A percentile compares a stretch with the other conserved stretches of the same genome.
These are phyloP conservation scores for Cantharis rustica DNA, from an alignment of 2,888 invertebrate species.

Conservation along the genomic window DNA sequence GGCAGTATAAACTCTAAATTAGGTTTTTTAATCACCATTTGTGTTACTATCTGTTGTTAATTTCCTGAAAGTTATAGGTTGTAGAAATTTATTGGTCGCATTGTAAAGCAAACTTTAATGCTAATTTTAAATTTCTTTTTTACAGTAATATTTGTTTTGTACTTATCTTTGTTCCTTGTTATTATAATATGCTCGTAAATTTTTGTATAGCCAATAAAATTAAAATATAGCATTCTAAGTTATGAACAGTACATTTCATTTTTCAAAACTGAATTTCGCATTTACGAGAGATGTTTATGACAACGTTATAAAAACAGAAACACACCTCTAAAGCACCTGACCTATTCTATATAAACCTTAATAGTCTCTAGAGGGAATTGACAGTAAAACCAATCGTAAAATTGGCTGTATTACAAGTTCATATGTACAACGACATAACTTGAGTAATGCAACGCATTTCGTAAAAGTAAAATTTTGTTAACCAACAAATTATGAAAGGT, in stretches of 20 bases:
- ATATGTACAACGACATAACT: constrained; percentile 20
- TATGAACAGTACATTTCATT: constrained; percentile 11
- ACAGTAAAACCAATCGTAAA: constrained; percentile 52
- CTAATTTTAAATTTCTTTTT: constrained; percentile 15
- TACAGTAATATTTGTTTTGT: constrained; percentile 11
- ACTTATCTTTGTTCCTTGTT: constrained; percentile 10
- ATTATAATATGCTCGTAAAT: background rate
- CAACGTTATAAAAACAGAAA: constrained; percentile 46
- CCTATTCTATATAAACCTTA: constrained; percentile 50
- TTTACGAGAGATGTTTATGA: constrained; percentile 47
- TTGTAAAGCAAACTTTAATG: constrained; percentile 12
- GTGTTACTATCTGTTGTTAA: constrained; percentile 24
- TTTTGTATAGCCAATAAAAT: constrained; percentile 7
- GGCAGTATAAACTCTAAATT: constrained; percentile 26
- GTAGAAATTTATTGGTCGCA: constrained; percentile 18
- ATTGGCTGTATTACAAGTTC: constrained; percentile 44
- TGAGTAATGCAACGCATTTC: background rate
- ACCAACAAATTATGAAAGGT: background rate
- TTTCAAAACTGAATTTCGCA: constrained; percentile 31
- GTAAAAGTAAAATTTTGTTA: background rate
- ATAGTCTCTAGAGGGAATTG: constrained; percentile 50
- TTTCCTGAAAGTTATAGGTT: constrained; percentile 22
- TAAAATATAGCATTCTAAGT: constrained; percentile 8
- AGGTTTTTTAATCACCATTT: constrained; percentile 28
- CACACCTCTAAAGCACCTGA: constrained; percentile 43